Base-by-base conservation (phyloP, 2,797 vertebrate species). In the Gymnocypris eckloni region DNA sequence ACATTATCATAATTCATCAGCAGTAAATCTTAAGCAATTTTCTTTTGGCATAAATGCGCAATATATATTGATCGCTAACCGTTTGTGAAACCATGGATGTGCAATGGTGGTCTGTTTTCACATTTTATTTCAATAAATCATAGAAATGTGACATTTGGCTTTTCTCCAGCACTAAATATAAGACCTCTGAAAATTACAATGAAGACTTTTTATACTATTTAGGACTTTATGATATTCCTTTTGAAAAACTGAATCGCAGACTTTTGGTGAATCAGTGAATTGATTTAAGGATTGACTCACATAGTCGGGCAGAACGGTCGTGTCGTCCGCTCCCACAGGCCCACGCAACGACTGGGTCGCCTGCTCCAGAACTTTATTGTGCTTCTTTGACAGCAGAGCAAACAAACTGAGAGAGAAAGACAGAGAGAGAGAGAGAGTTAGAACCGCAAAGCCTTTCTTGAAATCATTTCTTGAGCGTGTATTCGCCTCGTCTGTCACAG, bases 341-440 rank as follows among this genome's bases (percentile, higher is more conserved):
- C 97, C 95, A 91, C 97, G 95, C 89, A 98, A 95, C 87, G 97
- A 97, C 93, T 99, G 98, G 0, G 98, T 99, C 88, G 98, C 98
- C 93, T 99, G 98, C 92, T 99, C 97, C 95, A 99, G 92, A 89
- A 99, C 98, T 93, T 99, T 99, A 96, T 98, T 99, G 96, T 99
- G 98, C 90, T 99, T 99, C 95, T 98, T 99, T 64, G 98, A 99
- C 93, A 99, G 93, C 95, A 99, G 95, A 86, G 98, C 96, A 96
- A 99, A 98, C 82, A 99, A 96, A 94, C 98, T 99, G 94, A 22
- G 85, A 66, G 59, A 83, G n/a, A 83, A n/a, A 64, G 25, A 67
- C 20, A 59, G 61, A 76, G 71, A 87, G 39, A 99, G 94, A 82
- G 2, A 82, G 18, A 88, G 81, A 33, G 28, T 91, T 10, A 89